Evolutionary conservation across 2,888 invertebrate genomes (phyloP).

Genomic region (Chorisops tibialis): DNA sequence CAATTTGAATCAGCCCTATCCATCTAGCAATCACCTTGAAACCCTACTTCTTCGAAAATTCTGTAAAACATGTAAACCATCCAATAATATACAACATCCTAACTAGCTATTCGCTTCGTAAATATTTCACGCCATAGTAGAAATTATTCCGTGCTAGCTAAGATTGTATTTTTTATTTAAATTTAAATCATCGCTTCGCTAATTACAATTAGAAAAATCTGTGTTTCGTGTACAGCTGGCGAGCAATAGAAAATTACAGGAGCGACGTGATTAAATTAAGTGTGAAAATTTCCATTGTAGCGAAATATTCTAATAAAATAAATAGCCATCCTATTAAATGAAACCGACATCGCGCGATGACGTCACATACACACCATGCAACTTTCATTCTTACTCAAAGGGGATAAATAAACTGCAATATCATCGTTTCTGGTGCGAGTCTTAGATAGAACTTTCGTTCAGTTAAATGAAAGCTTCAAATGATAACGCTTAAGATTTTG

Average conservation of each 20-base stretch:
- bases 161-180: too few relatives aligned
- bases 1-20: too few relatives aligned
- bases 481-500: too few relatives aligned
- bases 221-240: background rate
- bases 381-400: background rate
- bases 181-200: background rate
- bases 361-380: background rate
- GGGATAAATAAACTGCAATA: constrained; percentile 10
- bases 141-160: too few relatives aligned
- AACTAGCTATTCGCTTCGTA: too few relatives aligned
- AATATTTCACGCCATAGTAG: too few relatives aligned
- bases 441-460: background rate
- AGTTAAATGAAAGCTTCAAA: background rate
- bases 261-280: background rate
- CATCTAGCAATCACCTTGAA: too few relatives aligned
- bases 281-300: background rate
- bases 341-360: background rate
- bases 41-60: too few relatives aligned
- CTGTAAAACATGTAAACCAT: too few relatives aligned
- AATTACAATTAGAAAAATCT: background rate
- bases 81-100: too few relatives aligned
- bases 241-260: background rate
- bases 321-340: background rate
- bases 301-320: background rate
- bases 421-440: background rate